phyloP scores from a whole-genome alignment of 2,888 invertebrate species.

The Hyposoter didymator region DNA sequence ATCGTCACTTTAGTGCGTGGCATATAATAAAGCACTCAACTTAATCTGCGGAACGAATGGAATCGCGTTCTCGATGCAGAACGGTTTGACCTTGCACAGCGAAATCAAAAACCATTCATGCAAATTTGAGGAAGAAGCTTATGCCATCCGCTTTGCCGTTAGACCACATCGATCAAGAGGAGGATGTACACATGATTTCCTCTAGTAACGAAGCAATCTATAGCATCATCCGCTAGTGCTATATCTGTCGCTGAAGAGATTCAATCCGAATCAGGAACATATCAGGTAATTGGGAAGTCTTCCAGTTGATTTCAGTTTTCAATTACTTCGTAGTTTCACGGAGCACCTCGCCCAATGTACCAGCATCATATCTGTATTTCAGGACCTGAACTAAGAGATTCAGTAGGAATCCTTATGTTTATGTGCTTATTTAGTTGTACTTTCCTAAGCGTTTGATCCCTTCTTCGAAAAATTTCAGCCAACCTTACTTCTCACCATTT shows the following conservation, averaged over 20 bases:
- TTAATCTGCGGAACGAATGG: conserved; percentile 22
- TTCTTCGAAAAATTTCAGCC: conserved; percentile 60
- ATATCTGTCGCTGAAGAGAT: conserved; percentile 10
- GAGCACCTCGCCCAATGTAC: conserved; percentile 41
- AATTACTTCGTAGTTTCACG: conserved; percentile 49
- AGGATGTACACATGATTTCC: background rate
- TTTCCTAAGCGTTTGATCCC: conserved; percentile 49
- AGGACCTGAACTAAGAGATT: conserved; percentile 4
- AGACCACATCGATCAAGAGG: background rate
- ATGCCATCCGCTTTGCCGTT: background rate
- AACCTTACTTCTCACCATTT: conserved; percentile 55
- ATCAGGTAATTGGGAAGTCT: conserved; percentile 28
- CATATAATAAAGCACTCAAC: background rate
- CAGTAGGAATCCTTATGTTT: conserved; percentile 16
- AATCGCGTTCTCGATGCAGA: conserved; percentile 10
- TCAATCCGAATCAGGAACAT: conserved; percentile 3
- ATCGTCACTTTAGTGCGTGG: conserved; percentile 1
- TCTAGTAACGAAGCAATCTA: background rate
- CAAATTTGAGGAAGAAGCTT: background rate
- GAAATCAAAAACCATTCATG: background rate
- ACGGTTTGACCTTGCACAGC: background rate
- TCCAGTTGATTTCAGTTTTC: conserved; percentile 56
- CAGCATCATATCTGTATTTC: background rate
- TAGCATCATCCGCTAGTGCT: conserved; percentile 17
- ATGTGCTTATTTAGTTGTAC: conserved; percentile 34